These are phyloP conservation scores for Nomada goodeniana DNA, from an alignment of 2,888 invertebrate species.

Conservation along the genomic window DNA sequence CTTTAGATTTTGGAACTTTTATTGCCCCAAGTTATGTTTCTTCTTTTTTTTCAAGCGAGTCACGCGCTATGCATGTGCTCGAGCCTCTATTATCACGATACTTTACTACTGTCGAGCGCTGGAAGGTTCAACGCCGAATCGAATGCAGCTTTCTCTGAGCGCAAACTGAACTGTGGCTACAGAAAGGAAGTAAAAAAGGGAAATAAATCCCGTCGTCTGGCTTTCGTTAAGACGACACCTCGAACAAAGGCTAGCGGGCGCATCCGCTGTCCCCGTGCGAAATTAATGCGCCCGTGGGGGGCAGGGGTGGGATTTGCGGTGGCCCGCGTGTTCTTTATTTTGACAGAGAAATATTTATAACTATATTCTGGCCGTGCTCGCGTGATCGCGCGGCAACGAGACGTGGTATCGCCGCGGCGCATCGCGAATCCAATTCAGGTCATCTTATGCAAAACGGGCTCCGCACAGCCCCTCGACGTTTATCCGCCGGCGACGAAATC, in stretches of 20 bases:
- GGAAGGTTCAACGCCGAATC: too few species aligned
- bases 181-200: too few species aligned
- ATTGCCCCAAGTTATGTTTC: too few species aligned
- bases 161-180: too few species aligned
- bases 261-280: conserved; percentile 24
- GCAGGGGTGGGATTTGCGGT: conserved; percentile 63
- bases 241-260: conserved; percentile 5
- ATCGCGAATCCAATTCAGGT: conserved; percentile 76
- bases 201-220: conserved; percentile 3
- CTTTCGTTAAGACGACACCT: conserved; percentile 1
- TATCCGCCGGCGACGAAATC: conserved; percentile 33
- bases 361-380: conserved; percentile 42
- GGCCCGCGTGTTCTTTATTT: conserved; percentile 71
- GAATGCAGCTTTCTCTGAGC: too few species aligned
- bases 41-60: too few species aligned
- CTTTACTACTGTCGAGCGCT: too few species aligned
- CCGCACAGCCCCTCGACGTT: conserved; percentile 64
- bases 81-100: too few species aligned
- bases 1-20: too few species aligned
- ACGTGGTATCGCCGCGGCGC: conserved; percentile 24
- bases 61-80: too few species aligned
- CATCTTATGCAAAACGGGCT: conserved; percentile 77
- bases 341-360: conserved; percentile 76
- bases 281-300: conserved; percentile 68
- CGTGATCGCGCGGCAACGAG: not conserved